These are phyloP conservation scores for Pithys albifrons DNA, from an alignment of 2,113 vertebrate species.

Conservation along the genomic window DNA sequence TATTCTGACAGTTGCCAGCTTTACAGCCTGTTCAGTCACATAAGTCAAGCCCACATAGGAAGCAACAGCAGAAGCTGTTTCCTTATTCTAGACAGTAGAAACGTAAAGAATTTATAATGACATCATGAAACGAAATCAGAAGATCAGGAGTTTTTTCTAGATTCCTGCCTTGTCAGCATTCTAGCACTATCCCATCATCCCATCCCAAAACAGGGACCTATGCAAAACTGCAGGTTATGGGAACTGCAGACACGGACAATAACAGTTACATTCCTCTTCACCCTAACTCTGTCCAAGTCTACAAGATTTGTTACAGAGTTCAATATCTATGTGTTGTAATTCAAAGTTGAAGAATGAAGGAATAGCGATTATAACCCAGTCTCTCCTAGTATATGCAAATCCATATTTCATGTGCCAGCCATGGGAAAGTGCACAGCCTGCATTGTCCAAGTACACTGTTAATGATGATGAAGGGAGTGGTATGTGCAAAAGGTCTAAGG, in stretches of 20 bases:
- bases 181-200: not conserved
- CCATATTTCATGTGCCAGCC: not conserved
- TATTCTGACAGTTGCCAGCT: conserved; percentile 38
- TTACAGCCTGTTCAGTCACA: not conserved
- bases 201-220: not conserved
- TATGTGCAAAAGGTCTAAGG: not conserved
- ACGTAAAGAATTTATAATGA: not conserved
- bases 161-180: not conserved
- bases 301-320: not conserved
- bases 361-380: not conserved
- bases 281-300: not conserved
- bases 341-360: not conserved
- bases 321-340: not conserved
- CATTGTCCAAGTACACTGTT: not conserved
- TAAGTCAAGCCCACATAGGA: not conserved
- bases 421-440: not conserved
- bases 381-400: not conserved
- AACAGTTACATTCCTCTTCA: not conserved
- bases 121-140: not conserved
- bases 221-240: not conserved
- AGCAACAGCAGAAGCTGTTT: not conserved
- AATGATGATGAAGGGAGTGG: not conserved
- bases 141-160: not conserved
- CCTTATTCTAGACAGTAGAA: not conserved
- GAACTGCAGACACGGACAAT: not conserved